These are phyloP conservation scores for Paraplagusia blochii DNA, from an alignment of 2,113 vertebrate genomes.

Conservation along the genomic window DNA sequence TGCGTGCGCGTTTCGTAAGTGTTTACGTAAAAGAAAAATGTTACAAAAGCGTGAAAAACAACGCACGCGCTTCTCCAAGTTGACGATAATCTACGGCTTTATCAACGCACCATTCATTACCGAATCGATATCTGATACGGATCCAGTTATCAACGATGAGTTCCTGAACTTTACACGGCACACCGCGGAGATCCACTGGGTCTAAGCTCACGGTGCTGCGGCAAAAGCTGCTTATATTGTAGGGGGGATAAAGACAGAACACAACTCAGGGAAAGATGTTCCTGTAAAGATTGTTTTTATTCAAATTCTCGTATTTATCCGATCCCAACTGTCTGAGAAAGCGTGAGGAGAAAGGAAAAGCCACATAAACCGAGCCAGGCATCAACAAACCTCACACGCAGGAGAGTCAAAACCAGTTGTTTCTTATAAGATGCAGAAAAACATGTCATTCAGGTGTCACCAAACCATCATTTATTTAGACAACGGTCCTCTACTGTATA, in stretches of 20 bases:
- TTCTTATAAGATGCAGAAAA: no score
- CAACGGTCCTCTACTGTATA: constrained; percentile 13
- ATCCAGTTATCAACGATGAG: background rate
- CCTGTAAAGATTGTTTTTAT: constrained; percentile 6
- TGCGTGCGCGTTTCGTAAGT: constrained; percentile 38
- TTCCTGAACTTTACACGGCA: constrained; percentile 23
- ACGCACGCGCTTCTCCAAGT: constrained; percentile 10
- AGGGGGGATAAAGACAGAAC: background rate
- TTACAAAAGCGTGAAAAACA: constrained; percentile 51
- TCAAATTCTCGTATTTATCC: background rate
- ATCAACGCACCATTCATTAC: background rate
- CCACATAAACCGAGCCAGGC: no score
- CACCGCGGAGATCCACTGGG: background rate
- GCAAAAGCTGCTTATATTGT: constrained; percentile 35
- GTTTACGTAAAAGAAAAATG: constrained; percentile 72
- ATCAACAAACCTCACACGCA: background rate
- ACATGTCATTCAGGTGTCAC: background rate
- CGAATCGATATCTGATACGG: background rate
- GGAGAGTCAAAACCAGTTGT: background rate
- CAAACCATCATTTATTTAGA: constrained; percentile 2
- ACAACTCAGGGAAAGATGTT: background rate
- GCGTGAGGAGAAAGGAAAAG: no score
- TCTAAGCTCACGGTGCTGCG: constrained; percentile 17
- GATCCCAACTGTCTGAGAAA: background rate
- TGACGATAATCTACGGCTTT: background rate